phyloP scores from a whole-genome alignment of 2,888 invertebrate species.

The Antitype chi region DNA sequence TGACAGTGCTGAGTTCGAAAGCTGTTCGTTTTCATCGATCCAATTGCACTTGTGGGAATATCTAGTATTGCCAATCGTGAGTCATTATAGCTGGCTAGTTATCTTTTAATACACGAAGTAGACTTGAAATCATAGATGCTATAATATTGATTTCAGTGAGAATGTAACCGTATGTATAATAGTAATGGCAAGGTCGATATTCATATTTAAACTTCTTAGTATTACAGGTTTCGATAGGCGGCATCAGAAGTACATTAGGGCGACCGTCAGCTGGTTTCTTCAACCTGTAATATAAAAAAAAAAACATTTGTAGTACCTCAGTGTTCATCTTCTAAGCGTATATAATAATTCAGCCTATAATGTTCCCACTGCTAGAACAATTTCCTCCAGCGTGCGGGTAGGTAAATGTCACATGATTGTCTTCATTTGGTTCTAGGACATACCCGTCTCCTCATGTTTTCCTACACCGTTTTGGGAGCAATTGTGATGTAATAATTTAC shows the following conservation, averaged over 20 bases:
- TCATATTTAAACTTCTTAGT: neutral
- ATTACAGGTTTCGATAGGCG: neutral
- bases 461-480: too few relatives aligned
- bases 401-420: too few relatives aligned
- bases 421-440: too few relatives aligned
- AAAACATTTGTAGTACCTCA: neutral
- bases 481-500: too few relatives aligned
- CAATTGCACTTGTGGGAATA: constrained; percentile 45
- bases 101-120: neutral
- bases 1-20: constrained; percentile 33
- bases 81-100: constrained; percentile 29
- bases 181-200: neutral
- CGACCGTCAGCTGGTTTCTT: neutral
- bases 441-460: too few relatives aligned
- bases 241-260: too few relatives aligned
- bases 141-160: constrained; percentile 6
- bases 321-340: neutral
- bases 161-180: neutral
- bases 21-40: constrained; percentile 38
- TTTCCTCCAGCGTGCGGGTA: too few relatives aligned
- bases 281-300: neutral
- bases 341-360: too few relatives aligned
- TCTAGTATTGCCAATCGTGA: constrained; percentile 37
- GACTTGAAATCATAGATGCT: neutral
- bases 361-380: too few relatives aligned